phyloP scores from a whole-genome alignment of 1,140 invertebrate species.

The Harlomillsia oculata region DNA sequence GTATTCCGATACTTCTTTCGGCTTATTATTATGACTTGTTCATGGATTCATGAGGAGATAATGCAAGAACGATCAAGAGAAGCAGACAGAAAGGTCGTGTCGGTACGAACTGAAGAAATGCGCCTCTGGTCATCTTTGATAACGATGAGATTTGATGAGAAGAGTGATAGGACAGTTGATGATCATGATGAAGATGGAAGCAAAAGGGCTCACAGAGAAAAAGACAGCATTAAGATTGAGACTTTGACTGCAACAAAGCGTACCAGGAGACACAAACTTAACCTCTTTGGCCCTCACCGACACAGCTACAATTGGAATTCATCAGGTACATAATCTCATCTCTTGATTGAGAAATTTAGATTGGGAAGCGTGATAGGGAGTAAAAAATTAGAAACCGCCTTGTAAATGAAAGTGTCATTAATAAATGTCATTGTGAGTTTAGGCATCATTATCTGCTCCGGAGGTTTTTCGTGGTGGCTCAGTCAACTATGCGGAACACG shows the following conservation, averaged over 20 bases:
- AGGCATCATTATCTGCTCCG: slow-evolving; percentile 15
- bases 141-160: no score
- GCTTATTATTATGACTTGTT: no score
- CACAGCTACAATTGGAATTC: slow-evolving; percentile 21
- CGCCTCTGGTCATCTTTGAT: no score
- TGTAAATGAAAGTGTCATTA: slow-evolving; percentile 32
- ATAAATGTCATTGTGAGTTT: slow-evolving; percentile 26
- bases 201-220: neutral
- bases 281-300: no score
- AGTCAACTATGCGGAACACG: neutral
- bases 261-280: no score
- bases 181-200: slow-evolving; percentile 6
- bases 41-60: no score
- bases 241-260: neutral
- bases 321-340: slow-evolving; percentile 18
- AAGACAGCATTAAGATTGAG: neutral
- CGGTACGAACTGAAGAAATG: no score
- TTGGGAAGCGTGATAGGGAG: slow-evolving; percentile 20
- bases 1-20: no score
- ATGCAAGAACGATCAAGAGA: no score
- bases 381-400: slow-evolving; percentile 27
- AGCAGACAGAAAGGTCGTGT: no score
- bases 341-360: slow-evolving; percentile 34
- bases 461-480: no score
- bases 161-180: no score